Conservation (phyloP, 1,140 invertebrate genomes). For the Temnothorax longispinosus region DNA sequence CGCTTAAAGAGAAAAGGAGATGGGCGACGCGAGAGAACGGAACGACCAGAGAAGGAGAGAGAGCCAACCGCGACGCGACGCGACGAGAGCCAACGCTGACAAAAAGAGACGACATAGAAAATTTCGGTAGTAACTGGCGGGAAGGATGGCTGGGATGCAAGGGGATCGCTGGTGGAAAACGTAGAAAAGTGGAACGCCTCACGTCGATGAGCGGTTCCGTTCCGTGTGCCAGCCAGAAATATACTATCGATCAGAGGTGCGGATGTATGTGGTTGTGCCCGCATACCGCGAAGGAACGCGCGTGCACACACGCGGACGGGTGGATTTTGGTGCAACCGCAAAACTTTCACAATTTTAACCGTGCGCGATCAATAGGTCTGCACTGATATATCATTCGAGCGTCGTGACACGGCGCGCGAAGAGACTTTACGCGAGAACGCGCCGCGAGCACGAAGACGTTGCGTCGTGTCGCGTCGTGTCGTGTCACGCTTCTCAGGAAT, state of each 20-base stretch:
- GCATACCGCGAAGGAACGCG: background rate
- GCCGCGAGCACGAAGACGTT: background rate
- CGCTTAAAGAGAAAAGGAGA: conserved; percentile 28
- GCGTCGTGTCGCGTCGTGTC: background rate
- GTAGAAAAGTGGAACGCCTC: conserved; percentile 64
- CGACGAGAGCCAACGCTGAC: conserved; percentile 35
- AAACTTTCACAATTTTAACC: conserved; percentile 75
- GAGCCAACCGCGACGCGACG: background rate
- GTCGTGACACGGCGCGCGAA: conserved; percentile 33
- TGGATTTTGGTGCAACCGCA: background rate
- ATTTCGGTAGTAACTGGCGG: conserved; percentile 43
- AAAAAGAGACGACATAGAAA: conserved; percentile 56
- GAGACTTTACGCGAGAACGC: background rate
- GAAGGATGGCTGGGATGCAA: background rate
- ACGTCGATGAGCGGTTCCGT: conserved; percentile 24
- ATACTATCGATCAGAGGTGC: conserved; percentile 55
- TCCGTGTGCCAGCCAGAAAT: conserved; percentile 61
- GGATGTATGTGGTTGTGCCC: background rate
- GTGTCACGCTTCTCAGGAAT: conserved; percentile 38
- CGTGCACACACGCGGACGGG: conserved; percentile 1
- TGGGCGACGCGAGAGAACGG: background rate
- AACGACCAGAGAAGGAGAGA: background rate
- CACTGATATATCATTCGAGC: conserved; percentile 70
- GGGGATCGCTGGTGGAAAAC: conserved; percentile 30
- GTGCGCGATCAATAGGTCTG: conserved; percentile 54